Evolutionary conservation across 2,888 invertebrate species (phyloP).

Genomic region (Mechanitis mazaeus): DNA sequence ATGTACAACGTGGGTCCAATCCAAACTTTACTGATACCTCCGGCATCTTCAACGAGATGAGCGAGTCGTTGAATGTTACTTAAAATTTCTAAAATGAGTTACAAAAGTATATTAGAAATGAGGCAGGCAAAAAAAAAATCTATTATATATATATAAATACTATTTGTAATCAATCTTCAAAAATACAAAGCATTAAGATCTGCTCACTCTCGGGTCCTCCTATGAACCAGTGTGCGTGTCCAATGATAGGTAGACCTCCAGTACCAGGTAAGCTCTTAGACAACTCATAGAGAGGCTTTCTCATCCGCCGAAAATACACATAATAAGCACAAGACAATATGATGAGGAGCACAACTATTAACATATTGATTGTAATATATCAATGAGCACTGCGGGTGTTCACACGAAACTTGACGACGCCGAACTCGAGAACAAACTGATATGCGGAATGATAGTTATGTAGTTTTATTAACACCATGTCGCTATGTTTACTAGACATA

Average conservation of each 20-base stretch:
- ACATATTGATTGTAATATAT: conserved; percentile 37
- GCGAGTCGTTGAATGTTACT: conserved; percentile 42
- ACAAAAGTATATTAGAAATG: background rate
- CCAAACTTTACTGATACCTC: conserved; percentile 48
- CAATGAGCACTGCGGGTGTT: background rate
- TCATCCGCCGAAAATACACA: conserved; percentile 43
- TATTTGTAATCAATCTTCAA: no score
- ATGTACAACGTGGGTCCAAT: conserved; percentile 55
- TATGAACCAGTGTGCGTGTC: conserved; percentile 59
- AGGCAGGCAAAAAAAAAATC: background rate
- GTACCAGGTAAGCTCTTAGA: conserved; percentile 42
- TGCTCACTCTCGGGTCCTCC: conserved; percentile 60
- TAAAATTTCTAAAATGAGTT: conserved; percentile 46
- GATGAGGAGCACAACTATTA: conserved; percentile 40
- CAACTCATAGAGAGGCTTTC: conserved; percentile 47
- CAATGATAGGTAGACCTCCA: conserved; percentile 50
- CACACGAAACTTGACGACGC: conserved; percentile 11
- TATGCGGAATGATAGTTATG: conserved; percentile 19
- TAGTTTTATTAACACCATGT: conserved; percentile 28
- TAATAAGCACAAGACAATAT: conserved; percentile 45
- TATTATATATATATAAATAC: background rate
- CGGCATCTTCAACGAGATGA: conserved; percentile 36
- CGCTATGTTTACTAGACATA: conserved; percentile 3
- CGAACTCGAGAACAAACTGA: conserved; percentile 27
- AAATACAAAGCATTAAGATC: no score